Evolutionary conservation across 2,888 invertebrate species (phyloP).

Genomic region (Geotrupes spiniger): DNA sequence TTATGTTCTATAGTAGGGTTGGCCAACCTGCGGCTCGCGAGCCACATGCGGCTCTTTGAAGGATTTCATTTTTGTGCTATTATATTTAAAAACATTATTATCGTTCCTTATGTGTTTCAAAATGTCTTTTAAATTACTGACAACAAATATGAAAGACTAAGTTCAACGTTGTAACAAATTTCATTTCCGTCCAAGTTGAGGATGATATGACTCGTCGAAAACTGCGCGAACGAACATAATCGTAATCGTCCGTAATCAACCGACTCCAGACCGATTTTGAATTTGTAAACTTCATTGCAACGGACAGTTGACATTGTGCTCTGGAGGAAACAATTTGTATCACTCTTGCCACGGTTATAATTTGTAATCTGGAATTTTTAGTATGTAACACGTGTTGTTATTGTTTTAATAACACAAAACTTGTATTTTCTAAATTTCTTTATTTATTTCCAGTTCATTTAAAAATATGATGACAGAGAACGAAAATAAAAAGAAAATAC

Average conservation of each 20-base stretch:
- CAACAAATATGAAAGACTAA: conserved; percentile 12
- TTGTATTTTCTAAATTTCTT: conserved; percentile 15
- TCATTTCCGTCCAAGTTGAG: conserved; percentile 9
- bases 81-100: conserved; percentile 17
- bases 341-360: conserved; percentile 17
- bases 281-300: conserved; percentile 27
- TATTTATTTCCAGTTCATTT: conserved; percentile 13
- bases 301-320: conserved; percentile 24
- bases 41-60: too few species aligned
- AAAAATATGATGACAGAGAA: conserved; percentile 18
- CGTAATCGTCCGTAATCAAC: conserved; percentile 12
- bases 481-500: conserved; percentile 14
- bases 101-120: conserved; percentile 20
- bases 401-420: conserved; percentile 18
- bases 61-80: conserved; percentile 8
- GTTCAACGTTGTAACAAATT: conserved; percentile 15
- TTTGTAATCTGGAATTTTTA: conserved; percentile 21
- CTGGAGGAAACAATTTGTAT: conserved; percentile 19
- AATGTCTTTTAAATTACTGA: conserved; percentile 14
- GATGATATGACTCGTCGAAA: too few species aligned
- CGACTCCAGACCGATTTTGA: conserved; percentile 23
- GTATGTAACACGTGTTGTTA: conserved; percentile 17
- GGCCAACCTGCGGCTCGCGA: too few species aligned
- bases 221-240: too few species aligned
- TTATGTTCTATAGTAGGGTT: too few species aligned